phyloP scores from a whole-genome alignment of 2,888 invertebrate genomes.

The Dysmachus trigonus region DNA sequence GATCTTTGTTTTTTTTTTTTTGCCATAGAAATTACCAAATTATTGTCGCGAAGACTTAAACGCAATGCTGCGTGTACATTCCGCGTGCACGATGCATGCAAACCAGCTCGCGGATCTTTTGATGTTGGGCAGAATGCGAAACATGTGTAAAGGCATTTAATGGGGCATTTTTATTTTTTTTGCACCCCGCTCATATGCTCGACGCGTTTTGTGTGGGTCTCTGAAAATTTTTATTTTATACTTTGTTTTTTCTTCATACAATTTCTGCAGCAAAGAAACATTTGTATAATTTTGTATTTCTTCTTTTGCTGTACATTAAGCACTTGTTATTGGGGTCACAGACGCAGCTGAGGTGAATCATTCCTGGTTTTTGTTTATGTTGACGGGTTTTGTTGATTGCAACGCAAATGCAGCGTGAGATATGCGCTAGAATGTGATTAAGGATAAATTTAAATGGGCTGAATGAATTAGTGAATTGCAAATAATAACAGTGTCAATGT shows the following conservation, averaged over 20 bases:
- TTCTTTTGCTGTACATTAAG: background rate
- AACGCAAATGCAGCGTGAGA: background rate
- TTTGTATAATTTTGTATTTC: background rate
- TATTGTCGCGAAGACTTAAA: background rate
- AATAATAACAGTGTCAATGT: background rate
- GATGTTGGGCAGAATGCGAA: constrained; percentile 19
- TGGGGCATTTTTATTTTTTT: background rate
- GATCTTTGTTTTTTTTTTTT: background rate
- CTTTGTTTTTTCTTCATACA: background rate
- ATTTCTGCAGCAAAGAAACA: background rate
- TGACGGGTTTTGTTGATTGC: background rate
- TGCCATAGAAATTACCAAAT: background rate
- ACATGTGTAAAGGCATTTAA: constrained; percentile 24
- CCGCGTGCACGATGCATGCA: constrained; percentile 18
- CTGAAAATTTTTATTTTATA: background rate
- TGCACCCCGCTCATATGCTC: background rate
- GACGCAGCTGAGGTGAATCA: constrained; percentile 19
- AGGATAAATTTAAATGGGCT: background rate
- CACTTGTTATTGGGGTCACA: constrained; percentile 21
- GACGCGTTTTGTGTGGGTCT: background rate
- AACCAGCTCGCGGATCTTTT: constrained; percentile 7
- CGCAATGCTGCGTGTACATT: background rate
- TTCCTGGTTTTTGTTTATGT: constrained; percentile 2
- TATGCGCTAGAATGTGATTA: background rate
- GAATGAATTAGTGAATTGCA: background rate